Evolutionary conservation across 2,888 invertebrate genomes (phyloP).

Genomic region (Ptychoptera contaminata): DNA sequence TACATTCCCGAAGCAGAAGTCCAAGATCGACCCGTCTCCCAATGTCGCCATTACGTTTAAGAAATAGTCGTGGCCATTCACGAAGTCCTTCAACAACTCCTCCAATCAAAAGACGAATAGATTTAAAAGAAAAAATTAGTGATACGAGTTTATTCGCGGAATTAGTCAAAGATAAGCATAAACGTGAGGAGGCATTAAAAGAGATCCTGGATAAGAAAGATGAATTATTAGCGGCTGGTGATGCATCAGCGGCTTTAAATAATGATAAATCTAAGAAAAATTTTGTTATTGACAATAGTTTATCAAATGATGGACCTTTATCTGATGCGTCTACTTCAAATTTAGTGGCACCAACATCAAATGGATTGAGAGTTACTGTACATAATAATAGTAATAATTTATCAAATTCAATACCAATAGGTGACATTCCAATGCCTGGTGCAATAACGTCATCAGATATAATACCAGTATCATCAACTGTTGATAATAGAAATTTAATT

Average conservation of each 20-base stretch:
- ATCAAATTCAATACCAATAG: conserved; percentile 35
- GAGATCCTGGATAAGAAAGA: conserved; percentile 53
- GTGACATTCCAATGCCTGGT: conserved; percentile 56
- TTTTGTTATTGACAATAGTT: conserved; percentile 21
- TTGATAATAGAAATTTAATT: conserved; percentile 9
- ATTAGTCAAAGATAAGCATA: conserved; percentile 70
- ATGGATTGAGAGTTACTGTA: not conserved
- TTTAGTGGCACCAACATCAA: no score
- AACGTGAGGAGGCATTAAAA: conserved; percentile 55
- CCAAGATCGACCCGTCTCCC: conserved; percentile 11
- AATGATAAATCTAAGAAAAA: not conserved
- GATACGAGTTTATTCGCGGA: conserved; percentile 83
- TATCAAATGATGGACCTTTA: conserved; percentile 21
- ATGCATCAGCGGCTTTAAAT: no score
- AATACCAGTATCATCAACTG: conserved; percentile 7
- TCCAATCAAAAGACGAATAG: conserved; percentile 34
- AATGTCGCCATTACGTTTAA: not conserved
- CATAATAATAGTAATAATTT: conserved; percentile 11
- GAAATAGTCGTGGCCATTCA: conserved; percentile 12
- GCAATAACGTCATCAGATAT: conserved; percentile 15
- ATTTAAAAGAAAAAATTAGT: conserved; percentile 65
- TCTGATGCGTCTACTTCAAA: conserved; percentile 13
- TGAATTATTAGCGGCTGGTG: conserved; percentile 33
- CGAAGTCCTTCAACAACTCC: conserved; percentile 31
- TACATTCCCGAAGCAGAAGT: conserved; percentile 6